Percentiles rank a stretch among this genome's conserved stretches.
Evolutionary conservation across 2,113 vertebrate species (phyloP).

Genomic region (Taxidea taxus): DNA sequence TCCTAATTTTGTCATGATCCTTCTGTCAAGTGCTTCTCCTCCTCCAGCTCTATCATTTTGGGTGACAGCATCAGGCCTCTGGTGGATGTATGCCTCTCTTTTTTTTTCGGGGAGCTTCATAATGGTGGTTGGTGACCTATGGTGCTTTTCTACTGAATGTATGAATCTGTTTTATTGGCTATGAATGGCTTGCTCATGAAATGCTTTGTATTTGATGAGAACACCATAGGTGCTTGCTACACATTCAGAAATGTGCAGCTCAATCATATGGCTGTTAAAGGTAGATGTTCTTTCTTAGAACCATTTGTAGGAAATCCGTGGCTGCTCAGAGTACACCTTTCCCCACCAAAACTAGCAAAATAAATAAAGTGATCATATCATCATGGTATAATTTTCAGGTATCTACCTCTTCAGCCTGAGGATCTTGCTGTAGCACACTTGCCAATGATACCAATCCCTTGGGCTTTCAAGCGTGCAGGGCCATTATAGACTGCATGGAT

Average conservation of each 20-base stretch:
- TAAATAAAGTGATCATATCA: not conserved
- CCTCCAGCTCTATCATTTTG: not conserved
- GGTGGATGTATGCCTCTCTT: not conserved
- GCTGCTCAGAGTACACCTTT: not conserved
- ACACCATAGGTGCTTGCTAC: not conserved
- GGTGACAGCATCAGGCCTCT: not conserved
- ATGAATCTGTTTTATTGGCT: not conserved
- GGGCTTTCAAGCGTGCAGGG: not conserved
- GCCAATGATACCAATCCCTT: not conserved
- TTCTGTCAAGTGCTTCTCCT: not conserved
- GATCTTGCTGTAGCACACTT: not conserved
- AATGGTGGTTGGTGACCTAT: conserved; percentile 43
- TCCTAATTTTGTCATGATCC: not conserved
- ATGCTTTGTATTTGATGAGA: conserved; percentile 8
- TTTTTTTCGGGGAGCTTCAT: not conserved
- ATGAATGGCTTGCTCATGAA: conserved; percentile 8
- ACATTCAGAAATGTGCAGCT: not conserved
- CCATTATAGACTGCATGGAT: not conserved
- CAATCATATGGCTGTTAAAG: not conserved
- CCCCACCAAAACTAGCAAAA: not conserved
- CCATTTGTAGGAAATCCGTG: not conserved
- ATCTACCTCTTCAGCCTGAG: not conserved
- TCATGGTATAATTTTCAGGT: not conserved
- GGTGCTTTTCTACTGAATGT: conserved; percentile 8
- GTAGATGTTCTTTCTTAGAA: not conserved